A percentile compares a stretch with the other conserved stretches of the same genome.
Conservation (phyloP, 2,888 invertebrate species). For the Dolomedes plantarius region DNA sequence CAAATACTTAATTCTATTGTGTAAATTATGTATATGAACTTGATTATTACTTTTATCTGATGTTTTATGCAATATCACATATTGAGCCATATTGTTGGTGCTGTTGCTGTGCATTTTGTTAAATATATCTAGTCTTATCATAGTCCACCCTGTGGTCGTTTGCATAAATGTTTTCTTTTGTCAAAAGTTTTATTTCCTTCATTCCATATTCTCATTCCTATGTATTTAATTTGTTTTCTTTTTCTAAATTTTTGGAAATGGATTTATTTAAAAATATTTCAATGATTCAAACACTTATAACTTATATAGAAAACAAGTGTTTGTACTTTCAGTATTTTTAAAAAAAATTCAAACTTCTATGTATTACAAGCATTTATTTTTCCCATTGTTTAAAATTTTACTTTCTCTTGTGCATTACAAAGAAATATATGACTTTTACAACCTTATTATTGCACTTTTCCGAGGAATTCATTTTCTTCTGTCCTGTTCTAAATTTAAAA, state of each 20-base stretch:
- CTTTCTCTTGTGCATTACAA: too few relatives aligned
- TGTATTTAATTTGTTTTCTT: neutral
- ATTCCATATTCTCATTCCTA: slow-evolving; percentile 36
- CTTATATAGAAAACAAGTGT: too few relatives aligned
- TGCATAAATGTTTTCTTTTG: neutral
- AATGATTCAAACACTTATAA: too few relatives aligned
- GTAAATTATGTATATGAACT: slow-evolving; percentile 1
- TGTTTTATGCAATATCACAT: neutral
- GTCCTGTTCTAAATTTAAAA: too few relatives aligned
- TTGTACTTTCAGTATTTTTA: too few relatives aligned
- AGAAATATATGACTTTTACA: too few relatives aligned
- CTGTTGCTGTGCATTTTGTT: slow-evolving; percentile 3
- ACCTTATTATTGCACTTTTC: too few relatives aligned
- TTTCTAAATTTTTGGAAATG: neutral
- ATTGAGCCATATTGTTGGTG: slow-evolving; percentile 29
- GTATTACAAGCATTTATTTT: too few relatives aligned
- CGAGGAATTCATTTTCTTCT: too few relatives aligned
- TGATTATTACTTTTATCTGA: neutral
- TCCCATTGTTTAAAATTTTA: too few relatives aligned
- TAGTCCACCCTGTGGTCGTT: neutral
- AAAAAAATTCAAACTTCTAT: too few relatives aligned
- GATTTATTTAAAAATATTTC: neutral
- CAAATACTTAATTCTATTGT: slow-evolving; percentile 10
- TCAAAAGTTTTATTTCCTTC: neutral
- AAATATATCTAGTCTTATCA: slow-evolving; percentile 12